A percentile compares a stretch with the other conserved stretches of the same genome.
Conservation (phyloP, 1,140 invertebrate species). For the Drosophila aff. region DNA sequence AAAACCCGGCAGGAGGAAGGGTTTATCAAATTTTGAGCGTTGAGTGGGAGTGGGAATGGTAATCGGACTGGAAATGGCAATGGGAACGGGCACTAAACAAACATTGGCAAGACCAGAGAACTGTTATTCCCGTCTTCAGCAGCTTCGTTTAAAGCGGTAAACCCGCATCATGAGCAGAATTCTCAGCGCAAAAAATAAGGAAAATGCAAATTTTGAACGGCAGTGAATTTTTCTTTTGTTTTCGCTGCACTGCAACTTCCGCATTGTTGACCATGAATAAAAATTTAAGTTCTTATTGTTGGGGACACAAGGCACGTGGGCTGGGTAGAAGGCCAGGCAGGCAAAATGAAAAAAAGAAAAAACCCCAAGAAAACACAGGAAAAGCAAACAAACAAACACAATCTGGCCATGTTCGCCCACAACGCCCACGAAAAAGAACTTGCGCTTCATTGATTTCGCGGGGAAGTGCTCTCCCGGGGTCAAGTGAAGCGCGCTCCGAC, state of each 20-base stretch:
- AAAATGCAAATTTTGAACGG: conserved; percentile 74
- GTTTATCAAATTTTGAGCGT: conserved; percentile 9
- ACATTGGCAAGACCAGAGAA: conserved; percentile 22
- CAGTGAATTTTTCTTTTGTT: conserved; percentile 78
- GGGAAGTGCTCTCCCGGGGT: conserved; percentile 20
- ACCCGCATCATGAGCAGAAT: conserved; percentile 58
- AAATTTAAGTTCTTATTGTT: conserved; percentile 83
- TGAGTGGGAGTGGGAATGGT: conserved; percentile 1
- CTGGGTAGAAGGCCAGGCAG: conserved; percentile 22
- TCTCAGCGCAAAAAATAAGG: conserved; percentile 24
- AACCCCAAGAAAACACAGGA: not conserved
- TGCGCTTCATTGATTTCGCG: conserved; percentile 71
- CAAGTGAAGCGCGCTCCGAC: conserved; percentile 26
- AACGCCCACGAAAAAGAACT: conserved; percentile 49
- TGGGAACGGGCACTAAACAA: conserved; percentile 7
- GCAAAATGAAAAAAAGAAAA: not conserved
- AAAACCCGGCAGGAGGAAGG: not conserved
- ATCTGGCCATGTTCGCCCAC: conserved; percentile 42
- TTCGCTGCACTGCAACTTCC: conserved; percentile 72
- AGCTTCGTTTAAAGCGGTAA: conserved; percentile 48
- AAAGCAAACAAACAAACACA: conserved; percentile 24
- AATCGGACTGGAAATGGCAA: not conserved
- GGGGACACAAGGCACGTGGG: conserved; percentile 70
- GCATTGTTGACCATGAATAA: conserved; percentile 84
- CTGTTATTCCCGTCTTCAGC: conserved; percentile 40